Percentiles rank a stretch among this genome's conserved stretches.
Conservation (phyloP, 2,888 invertebrate genomes). For the Hofmannophila pseudospretella region DNA sequence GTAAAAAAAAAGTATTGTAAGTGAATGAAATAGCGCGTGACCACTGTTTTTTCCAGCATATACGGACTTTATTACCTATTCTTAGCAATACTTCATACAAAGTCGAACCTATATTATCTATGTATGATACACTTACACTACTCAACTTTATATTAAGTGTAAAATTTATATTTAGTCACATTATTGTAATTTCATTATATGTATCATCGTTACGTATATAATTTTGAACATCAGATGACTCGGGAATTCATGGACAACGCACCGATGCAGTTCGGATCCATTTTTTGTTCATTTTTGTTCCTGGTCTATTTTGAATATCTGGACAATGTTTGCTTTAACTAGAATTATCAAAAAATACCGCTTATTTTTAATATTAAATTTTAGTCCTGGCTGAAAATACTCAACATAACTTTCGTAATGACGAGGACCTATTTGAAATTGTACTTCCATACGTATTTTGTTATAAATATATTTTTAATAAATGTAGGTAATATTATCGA, state of each 20-base stretch:
- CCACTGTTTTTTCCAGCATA: constrained; percentile 35
- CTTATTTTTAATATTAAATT: constrained; percentile 49
- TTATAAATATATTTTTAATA: constrained; percentile 57
- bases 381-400: constrained; percentile 49
- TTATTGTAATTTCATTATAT: constrained; percentile 74
- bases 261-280: constrained; percentile 36
- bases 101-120: constrained; percentile 68
- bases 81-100: constrained; percentile 71
- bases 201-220: constrained; percentile 77
- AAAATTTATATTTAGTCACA: constrained; percentile 75
- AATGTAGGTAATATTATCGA: constrained; percentile 41
- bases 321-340: constrained; percentile 62
- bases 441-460: constrained; percentile 78
- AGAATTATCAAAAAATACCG: constrained; percentile 68
- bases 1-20: not conserved
- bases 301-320: constrained; percentile 46
- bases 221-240: constrained; percentile 76
- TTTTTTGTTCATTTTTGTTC: constrained; percentile 37
- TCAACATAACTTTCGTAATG: constrained; percentile 47
- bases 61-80: constrained; percentile 45
- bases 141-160: constrained; percentile 72
- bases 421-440: constrained; percentile 66
- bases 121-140: constrained; percentile 73
- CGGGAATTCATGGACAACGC: constrained; percentile 47
- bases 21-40: constrained; percentile 30